These are phyloP conservation scores for Typhlomys cinereus DNA, from an alignment of 2,113 vertebrate species.

Conservation along the genomic window DNA sequence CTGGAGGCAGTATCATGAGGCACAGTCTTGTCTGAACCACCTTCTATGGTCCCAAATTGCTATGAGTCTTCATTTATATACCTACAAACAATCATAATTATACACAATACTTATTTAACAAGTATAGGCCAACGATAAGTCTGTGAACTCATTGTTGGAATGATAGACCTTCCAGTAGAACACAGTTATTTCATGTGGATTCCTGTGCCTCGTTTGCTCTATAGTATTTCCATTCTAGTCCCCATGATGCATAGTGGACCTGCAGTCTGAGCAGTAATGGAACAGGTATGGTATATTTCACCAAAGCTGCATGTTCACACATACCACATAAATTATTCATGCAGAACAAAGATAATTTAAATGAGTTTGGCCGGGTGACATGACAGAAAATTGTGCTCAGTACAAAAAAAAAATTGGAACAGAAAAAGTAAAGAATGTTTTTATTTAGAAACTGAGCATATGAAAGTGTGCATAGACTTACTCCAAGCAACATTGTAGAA, in stretches of 20 bases:
- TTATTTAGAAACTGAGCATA: background rate
- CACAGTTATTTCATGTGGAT: rapidly evolving
- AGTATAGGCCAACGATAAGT: background rate
- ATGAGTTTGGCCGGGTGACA: background rate
- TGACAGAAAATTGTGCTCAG: background rate
- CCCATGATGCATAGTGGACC: too few relatives aligned
- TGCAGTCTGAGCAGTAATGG: background rate
- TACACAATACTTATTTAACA: background rate
- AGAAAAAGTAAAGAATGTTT: background rate
- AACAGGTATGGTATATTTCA: background rate
- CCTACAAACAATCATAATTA: background rate
- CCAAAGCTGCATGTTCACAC: background rate
- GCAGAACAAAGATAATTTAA: background rate
- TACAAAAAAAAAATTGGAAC: background rate
- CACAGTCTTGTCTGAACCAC: background rate
- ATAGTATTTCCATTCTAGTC: background rate
- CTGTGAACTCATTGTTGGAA: background rate
- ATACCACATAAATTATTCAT: background rate
- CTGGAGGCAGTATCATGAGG: background rate
- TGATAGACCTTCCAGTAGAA: background rate
- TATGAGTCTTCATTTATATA: background rate
- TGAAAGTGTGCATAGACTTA: background rate
- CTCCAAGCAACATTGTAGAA: background rate
- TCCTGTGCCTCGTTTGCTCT: background rate
- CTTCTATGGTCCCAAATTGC: background rate